Evolutionary conservation across 2,113 vertebrate species (phyloP).

Genomic region (Menidia beryllina): DNA sequence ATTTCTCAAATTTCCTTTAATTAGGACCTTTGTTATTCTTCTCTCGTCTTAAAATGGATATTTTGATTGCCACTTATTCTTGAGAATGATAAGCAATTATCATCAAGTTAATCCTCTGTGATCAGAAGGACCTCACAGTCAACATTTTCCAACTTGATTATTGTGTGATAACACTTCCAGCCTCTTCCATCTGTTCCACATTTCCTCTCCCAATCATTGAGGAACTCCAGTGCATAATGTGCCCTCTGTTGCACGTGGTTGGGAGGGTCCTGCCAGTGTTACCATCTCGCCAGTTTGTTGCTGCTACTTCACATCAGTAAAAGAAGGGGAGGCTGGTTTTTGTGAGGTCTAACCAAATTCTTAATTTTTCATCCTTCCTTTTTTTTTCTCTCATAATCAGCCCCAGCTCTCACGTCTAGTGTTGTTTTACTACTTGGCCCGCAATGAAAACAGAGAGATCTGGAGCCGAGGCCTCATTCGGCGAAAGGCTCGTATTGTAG

Average conservation of each 20-base stretch:
- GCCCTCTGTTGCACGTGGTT: conserved; percentile 9
- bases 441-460: conserved; percentile 58
- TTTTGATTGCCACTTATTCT: conserved; percentile 3
- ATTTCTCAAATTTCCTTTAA: conserved; percentile 18
- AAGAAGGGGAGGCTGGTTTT: conserved; percentile 46
- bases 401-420: conserved; percentile 46
- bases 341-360: conserved; percentile 76
- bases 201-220: conserved; percentile 39
- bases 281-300: conserved; percentile 33
- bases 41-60: neutral
- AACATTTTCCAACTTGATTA: conserved; percentile 27
- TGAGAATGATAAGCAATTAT: neutral
- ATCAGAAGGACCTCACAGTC: conserved; percentile 19
- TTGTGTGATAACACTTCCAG: conserved; percentile 46
- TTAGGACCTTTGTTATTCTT: conserved; percentile 11
- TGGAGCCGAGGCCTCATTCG: conserved; percentile 50
- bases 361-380: conserved; percentile 61
- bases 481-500: conserved; percentile 41
- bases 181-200: conserved; percentile 40
- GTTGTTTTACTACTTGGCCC: conserved; percentile 70
- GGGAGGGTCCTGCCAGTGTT: conserved; percentile 25
- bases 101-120: conserved; percentile 12
- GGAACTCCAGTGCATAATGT: conserved; percentile 41
- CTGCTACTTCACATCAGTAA: conserved; percentile 50
- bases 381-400: conserved; percentile 51